A percentile compares a stretch with the other conserved stretches of the same genome.
phyloP scores from a whole-genome alignment of 2,113 vertebrate species.

The Ammodramus savannarum region DNA sequence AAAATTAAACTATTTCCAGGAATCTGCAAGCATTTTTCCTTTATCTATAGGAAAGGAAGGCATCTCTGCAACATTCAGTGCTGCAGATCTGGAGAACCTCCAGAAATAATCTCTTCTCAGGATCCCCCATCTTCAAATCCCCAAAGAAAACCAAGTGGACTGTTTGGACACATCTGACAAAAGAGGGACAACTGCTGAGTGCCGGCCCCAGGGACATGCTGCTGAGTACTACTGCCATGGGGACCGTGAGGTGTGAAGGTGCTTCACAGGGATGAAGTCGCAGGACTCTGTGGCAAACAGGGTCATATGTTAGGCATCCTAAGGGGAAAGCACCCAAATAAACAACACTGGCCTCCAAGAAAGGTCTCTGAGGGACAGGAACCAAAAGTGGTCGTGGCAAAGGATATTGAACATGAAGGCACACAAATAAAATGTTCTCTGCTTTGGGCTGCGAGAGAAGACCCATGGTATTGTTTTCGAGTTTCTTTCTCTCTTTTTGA shows the following conservation, averaged over 20 bases:
- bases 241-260: not conserved
- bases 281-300: not conserved
- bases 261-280: not conserved
- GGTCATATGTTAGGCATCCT: not conserved
- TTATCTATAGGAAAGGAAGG: not conserved
- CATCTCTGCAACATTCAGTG: not conserved
- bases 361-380: not conserved
- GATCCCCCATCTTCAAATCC: not conserved
- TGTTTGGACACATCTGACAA: not conserved
- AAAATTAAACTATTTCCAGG: not conserved
- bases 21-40: not conserved
- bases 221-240: not conserved
- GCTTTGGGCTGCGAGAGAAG: conserved; percentile 7
- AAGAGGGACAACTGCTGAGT: not conserved
- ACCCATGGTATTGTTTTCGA: conserved; percentile 14
- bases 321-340: not conserved
- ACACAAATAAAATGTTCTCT: not conserved
- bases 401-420: not conserved
- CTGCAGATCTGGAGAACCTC: not conserved
- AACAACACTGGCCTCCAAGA: not conserved
- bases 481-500: conserved; percentile 12
- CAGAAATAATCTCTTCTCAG: not conserved
- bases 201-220: not conserved
- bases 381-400: not conserved
- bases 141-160: not conserved